Evolutionary conservation across 2,113 vertebrate genomes (phyloP), one percentile per base, ranked within the genome.

Genomic region (Coregonus clupeaformis): DNA sequence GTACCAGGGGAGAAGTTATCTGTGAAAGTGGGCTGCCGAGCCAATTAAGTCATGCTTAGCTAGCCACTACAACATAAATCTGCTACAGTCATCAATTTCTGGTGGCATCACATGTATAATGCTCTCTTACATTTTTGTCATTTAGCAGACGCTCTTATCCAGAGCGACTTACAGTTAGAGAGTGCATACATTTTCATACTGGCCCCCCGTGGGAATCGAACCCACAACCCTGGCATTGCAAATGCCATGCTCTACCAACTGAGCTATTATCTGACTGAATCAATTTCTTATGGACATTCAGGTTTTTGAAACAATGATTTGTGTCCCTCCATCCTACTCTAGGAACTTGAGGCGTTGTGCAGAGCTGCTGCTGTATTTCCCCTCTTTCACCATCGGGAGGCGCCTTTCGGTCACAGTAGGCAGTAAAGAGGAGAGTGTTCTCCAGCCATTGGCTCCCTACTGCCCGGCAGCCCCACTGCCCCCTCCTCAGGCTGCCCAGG

Each of bases 301-400:
- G 6, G 7, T 36, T 36, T 36, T 36, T 36, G 6, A n/a, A 36
- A 36, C 6, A 36, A 36, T 36, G 32, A 36, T 36, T 36, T 9
- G 32, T 36, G 32, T 36, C 32, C 32, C 32, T 36, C 32, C 32
- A 36, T 36, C 6, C 1, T 59, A 59, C 20, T 59, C 22, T 83
- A 98, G 97, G 89, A 94, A 89, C 74, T 85, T 93, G 25, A 97
- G 97, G 24, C 87, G 87, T 72, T 95, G 94, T 81, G 86, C 85
- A 32, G 98, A 99, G 73, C 93, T 99, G 4, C 81, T 98, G 76
- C 92, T 99, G 71, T 95, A 93, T 71, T 99, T 98, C 87, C 88
- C 92, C 42, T 86, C 90, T 45, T 97, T 97, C 87, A 88, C 94
- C 83, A 92, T 98, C 0, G 96, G 95, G 76, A 92, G 94, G 69